These are phyloP conservation scores for Sphaerodactylus townsendi DNA, from an alignment of 2,113 vertebrate species.

Conservation along the genomic window DNA sequence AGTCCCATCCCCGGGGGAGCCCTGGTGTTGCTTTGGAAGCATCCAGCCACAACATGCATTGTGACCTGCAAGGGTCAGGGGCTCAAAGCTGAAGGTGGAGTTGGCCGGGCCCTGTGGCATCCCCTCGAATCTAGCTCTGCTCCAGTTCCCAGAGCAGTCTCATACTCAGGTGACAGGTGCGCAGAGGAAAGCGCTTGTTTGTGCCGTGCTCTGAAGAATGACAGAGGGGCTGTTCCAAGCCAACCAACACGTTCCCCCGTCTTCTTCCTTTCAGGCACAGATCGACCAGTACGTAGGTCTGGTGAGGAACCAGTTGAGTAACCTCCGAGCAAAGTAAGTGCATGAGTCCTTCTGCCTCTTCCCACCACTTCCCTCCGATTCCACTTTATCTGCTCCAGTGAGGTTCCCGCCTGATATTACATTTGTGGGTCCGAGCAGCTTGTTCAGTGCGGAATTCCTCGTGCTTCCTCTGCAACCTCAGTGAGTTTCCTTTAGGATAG, in stretches of 20 bases:
- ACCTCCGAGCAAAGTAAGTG: constrained; percentile 86
- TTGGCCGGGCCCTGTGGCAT: no score
- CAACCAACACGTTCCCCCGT: neutral
- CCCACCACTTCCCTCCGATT: neutral
- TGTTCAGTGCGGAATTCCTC: neutral
- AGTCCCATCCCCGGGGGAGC: neutral
- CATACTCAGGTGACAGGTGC: no score
- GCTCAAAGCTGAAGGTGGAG: no score
- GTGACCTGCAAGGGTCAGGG: no score
- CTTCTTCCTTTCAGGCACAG: constrained; percentile 74
- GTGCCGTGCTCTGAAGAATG: no score
- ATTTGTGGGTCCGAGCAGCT: neutral
- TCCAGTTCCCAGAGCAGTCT: no score
- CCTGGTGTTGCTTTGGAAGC: neutral
- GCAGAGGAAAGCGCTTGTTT: no score
- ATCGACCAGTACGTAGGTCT: constrained; percentile 77
- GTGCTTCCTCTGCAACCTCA: no score
- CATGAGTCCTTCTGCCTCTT: accelerated
- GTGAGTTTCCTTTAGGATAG: no score
- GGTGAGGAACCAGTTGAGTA: constrained; percentile 77
- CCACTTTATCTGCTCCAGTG: neutral
- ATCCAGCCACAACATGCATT: no score
- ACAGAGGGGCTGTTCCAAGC: neutral
- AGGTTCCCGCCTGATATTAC: neutral
- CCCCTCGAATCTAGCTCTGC: no score